Conservation (phyloP, 2,888 invertebrate species). For the Phragmatobia fuliginosa region DNA sequence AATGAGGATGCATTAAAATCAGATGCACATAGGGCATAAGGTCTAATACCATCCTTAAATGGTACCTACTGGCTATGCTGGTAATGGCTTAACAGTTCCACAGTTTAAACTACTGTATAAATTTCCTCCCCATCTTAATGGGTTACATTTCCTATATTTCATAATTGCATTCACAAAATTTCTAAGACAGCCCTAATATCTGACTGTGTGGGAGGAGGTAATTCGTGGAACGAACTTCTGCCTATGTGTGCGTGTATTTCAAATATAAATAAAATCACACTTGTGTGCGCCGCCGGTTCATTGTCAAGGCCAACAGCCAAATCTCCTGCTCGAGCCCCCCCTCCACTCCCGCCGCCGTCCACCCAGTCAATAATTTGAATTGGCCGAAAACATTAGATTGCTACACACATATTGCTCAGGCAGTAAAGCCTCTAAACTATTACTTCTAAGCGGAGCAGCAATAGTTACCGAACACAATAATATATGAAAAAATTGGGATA, state of each 20-base stretch:
- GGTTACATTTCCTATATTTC: constrained; percentile 36
- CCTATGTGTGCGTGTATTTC: constrained; percentile 68
- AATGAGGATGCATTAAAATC: not conserved
- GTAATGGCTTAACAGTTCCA: not conserved
- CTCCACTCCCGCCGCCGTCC: constrained; percentile 64
- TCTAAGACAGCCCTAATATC: constrained; percentile 69
- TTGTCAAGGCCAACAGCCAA: constrained; percentile 86
- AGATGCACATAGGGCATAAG: not conserved
- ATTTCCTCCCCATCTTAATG: not conserved
- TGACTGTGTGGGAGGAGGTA: constrained; percentile 80
- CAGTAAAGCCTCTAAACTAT: constrained; percentile 52
- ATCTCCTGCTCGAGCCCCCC: constrained; percentile 80
- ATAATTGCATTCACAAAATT: constrained; percentile 35
- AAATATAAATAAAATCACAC: constrained; percentile 62
- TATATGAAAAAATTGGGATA: constrained; percentile 46
- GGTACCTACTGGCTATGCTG: not conserved
- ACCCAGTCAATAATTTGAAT: constrained; percentile 75
- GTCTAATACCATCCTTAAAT: not conserved
- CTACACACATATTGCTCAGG: constrained; percentile 63
- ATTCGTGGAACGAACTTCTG: constrained; percentile 77
- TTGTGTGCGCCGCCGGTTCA: constrained; percentile 84
- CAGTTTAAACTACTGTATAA: not conserved
- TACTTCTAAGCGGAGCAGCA: constrained; percentile 58
- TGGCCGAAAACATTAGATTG: constrained; percentile 69
- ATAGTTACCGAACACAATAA: constrained; percentile 57